phyloP scores from a whole-genome alignment of 2,888 invertebrate species.

The Ormyrus rosae region DNA sequence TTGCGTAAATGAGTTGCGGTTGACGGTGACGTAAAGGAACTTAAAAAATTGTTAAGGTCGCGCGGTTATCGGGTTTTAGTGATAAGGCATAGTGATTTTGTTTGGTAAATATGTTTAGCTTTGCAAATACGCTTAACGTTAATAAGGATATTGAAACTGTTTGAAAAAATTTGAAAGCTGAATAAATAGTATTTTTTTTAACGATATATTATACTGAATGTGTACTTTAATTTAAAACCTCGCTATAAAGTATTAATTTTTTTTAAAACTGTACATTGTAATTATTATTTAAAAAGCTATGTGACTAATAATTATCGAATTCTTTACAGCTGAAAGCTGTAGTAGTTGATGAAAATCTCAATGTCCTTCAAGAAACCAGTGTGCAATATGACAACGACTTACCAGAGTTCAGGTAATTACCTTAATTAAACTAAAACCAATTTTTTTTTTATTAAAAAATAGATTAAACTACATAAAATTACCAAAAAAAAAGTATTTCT shows the following conservation, averaged over 20 bases:
- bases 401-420: slow-evolving; percentile 89
- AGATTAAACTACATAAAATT: too few species aligned
- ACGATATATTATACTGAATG: neutral
- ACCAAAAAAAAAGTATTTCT: too few species aligned
- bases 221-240: neutral
- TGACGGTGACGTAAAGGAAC: slow-evolving; percentile 3
- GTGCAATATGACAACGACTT: slow-evolving; percentile 95
- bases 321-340: slow-evolving; percentile 89
- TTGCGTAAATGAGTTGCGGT: neutral
- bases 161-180: too few species aligned
- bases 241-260: slow-evolving; percentile 49
- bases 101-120: neutral
- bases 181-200: too few species aligned
- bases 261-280: slow-evolving; percentile 28
- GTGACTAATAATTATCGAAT: too few species aligned
- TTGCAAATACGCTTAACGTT: neutral
- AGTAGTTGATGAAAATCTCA: slow-evolving; percentile 85
- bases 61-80: slow-evolving; percentile 32
- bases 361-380: slow-evolving; percentile 85
- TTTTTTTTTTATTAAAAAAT: too few species aligned
- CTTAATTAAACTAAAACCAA: too few species aligned
- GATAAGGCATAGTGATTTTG: slow-evolving; percentile 12
- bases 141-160: slow-evolving; percentile 10
- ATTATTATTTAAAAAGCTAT: slow-evolving; percentile 67
- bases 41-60: slow-evolving; percentile 25